Evolutionary conservation across 2,888 invertebrate species (phyloP).

Genomic region (Synergus laeviventris): DNA sequence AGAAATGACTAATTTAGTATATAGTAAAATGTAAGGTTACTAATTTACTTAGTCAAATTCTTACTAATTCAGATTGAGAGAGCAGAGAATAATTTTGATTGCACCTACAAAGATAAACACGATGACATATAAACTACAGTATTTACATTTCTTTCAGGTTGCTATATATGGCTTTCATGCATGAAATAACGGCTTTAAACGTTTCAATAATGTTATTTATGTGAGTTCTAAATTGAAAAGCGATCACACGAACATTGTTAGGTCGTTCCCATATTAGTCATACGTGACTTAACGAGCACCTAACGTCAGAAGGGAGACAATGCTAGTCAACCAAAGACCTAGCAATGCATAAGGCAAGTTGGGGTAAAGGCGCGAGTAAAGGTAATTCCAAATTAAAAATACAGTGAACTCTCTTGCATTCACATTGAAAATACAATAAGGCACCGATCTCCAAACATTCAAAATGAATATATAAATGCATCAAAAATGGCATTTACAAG

Average conservation of each 20-base stretch:
- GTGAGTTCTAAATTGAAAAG: constrained; percentile 34
- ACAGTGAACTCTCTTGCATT: constrained; percentile 5
- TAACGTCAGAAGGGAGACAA: constrained; percentile 32
- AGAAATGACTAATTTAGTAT: no score
- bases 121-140: background rate
- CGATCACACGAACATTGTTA: constrained; percentile 40
- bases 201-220: constrained; percentile 37
- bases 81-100: no score
- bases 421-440: background rate
- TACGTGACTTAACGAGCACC: constrained; percentile 38
- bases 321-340: constrained; percentile 21
- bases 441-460: background rate
- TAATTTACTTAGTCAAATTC: no score
- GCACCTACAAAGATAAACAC: background rate
- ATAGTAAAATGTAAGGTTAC: no score
- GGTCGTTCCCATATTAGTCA: constrained; percentile 38
- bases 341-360: constrained; percentile 21
- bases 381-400: constrained; percentile 11
- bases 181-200: constrained; percentile 25
- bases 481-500: background rate
- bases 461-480: background rate
- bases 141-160: constrained; percentile 26
- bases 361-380: background rate
- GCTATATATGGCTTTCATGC: background rate
- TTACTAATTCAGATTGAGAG: no score